These are phyloP conservation scores for Diceros bicornis DNA, from an alignment of 2,797 vertebrate genomes.

Conservation along the genomic window DNA sequence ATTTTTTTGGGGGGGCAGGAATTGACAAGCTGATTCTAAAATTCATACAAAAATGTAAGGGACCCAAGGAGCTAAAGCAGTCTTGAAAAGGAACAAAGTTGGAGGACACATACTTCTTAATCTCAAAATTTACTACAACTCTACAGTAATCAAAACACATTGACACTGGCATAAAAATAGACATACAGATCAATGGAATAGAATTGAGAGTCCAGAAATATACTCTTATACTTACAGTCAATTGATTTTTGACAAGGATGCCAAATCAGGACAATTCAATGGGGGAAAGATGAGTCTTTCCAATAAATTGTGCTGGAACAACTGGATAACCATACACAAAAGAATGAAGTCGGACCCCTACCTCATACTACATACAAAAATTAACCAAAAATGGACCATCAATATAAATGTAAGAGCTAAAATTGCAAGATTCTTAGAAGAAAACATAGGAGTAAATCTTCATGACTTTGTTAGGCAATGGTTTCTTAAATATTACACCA, in stretches of 20 bases:
- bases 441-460: not conserved
- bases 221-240: not conserved
- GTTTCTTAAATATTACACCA: not conserved
- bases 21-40: not conserved
- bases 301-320: not conserved
- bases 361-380: not conserved
- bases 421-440: not conserved
- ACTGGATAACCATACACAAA: not conserved
- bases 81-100: not conserved
- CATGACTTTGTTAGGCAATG: not conserved
- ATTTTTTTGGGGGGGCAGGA: not conserved
- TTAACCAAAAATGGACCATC: not conserved
- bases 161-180: not conserved
- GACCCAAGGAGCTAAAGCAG: not conserved
- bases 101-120: not conserved
- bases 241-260: not conserved
- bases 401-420: not conserved
- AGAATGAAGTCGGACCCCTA: not conserved
- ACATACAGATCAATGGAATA: not conserved
- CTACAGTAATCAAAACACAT: not conserved
- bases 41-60: not conserved
- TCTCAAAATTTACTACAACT: not conserved
- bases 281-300: not conserved
- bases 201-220: not conserved
- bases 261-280: not conserved